Evolutionary conservation across 1,140 invertebrate genomes (phyloP).

Genomic region (Amphibalanus amphitrite): DNA sequence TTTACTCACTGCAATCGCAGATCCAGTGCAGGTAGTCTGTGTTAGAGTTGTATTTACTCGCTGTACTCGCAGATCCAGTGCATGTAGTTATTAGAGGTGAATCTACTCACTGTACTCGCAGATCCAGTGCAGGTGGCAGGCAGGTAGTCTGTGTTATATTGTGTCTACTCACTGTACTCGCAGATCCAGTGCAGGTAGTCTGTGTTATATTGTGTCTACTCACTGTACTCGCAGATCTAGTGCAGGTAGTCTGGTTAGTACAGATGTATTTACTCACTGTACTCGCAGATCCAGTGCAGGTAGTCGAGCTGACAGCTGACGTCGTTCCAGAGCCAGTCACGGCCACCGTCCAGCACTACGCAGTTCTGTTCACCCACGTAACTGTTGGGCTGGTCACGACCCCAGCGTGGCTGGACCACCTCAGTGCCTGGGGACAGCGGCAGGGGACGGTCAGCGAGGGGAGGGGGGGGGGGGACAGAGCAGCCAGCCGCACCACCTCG

Average conservation of each 20-base stretch:
- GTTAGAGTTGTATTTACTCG: no score
- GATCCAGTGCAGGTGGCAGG: slow-evolving; percentile 75
- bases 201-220: no score
- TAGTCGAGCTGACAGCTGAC: slow-evolving; percentile 84
- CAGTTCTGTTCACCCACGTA: slow-evolving; percentile 91
- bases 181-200: slow-evolving; percentile 47
- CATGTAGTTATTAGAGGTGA: no score
- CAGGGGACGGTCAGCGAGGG: no score
- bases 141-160: no score
- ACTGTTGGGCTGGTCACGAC: slow-evolving; percentile 84
- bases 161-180: slow-evolving; percentile 56
- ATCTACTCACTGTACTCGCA: slow-evolving; percentile 45
- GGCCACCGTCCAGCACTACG: slow-evolving; percentile 70
- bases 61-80: slow-evolving; percentile 52
- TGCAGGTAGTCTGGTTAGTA: background rate
- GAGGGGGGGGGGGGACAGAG: background rate
- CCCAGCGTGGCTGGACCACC: slow-evolving; percentile 64
- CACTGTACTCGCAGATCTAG: slow-evolving; percentile 53
- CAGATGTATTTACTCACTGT: slow-evolving; percentile 22
- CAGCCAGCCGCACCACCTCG: background rate
- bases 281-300: slow-evolving; percentile 81
- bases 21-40: no score
- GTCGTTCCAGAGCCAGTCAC: slow-evolving; percentile 84
- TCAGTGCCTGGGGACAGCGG: slow-evolving; percentile 29
- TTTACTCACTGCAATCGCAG: no score